A percentile compares a stretch with the other conserved stretches of the same genome.
phyloP scores from a whole-genome alignment of 2,888 invertebrate genomes.

The Netelia inedita region DNA sequence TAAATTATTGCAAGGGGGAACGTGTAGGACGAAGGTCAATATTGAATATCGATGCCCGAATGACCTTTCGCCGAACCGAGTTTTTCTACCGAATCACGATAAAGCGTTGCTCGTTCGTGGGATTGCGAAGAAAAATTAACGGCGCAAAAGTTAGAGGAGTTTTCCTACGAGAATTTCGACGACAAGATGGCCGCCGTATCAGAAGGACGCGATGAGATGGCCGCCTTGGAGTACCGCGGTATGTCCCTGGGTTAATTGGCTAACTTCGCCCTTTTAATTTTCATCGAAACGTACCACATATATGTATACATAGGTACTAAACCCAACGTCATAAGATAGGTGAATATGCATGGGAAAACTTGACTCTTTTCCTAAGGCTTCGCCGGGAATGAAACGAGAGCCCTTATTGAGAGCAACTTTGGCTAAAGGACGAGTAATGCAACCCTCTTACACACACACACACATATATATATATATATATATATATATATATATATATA shows the following conservation, averaged over 20 bases:
- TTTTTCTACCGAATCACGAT: background rate
- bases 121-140: background rate
- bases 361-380: slow-evolving; percentile 49
- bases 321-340: slow-evolving; percentile 21
- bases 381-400: slow-evolving; percentile 39
- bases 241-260: slow-evolving; percentile 52
- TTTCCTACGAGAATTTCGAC: slow-evolving; percentile 7
- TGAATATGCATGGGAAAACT: slow-evolving; percentile 57
- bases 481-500: slow-evolving; percentile 5
- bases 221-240: slow-evolving; percentile 41
- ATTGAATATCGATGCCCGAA: slow-evolving; percentile 5
- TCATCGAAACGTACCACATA: slow-evolving; percentile 9
- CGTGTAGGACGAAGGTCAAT: background rate
- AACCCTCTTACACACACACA: slow-evolving; percentile 4
- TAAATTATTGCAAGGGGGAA: slow-evolving; percentile 7
- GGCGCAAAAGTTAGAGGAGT: slow-evolving; percentile 40
- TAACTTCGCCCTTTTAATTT: slow-evolving; percentile 60
- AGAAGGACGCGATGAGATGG: slow-evolving; percentile 25
- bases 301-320: slow-evolving; percentile 2
- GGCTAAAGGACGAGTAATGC: slow-evolving; percentile 20
- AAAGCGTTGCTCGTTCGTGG: background rate
- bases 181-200: slow-evolving; percentile 9
- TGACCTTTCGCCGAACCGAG: background rate
- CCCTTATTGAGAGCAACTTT: slow-evolving; percentile 55
- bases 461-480: background rate